Evolutionary conservation across 2,888 invertebrate genomes (phyloP), one percentile per base, ranked within the genome.

Genomic region (Pyrocoelia pectoralis): DNA sequence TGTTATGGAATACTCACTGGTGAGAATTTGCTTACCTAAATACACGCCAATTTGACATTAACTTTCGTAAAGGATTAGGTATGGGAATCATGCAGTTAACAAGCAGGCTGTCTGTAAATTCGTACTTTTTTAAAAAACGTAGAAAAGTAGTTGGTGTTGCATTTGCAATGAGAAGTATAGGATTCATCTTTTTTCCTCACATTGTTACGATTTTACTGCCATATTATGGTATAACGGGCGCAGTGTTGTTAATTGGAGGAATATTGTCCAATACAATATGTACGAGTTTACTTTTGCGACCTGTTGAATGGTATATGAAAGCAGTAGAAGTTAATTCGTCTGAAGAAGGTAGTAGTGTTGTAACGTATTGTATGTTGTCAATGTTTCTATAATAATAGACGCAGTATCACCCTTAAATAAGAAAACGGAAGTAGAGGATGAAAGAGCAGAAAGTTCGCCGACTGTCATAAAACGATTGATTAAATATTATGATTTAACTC

Each of bases 401-500:
- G n/a, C n/a, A n/a, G n/a, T n/a, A n/a, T n/a, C n/a, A n/a, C n/a
- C n/a, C n/a, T n/a, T n/a, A 24, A 5, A 5, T 5, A 24, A 5
- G 8, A 24, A 24, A 24, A 24, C 8, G 4, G 8, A 24, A 8
- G 8, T 5, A 24, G 4, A 5, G 3, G 8, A 3, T 24, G 3
- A 24, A 3, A 3, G 8, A 24, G 8, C 4, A 8, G 8, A 24
- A 24, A 3, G 24, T 5, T 24, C 24, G n/a, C n/a, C 5, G n/a
- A 38, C 5, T 5, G 12, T 9, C 10, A 1, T 49, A 5, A 6
- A n/a, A 17, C n/a, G 18, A 1, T n/a, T 51, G 9, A 8, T 24
- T n/a, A 10, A 38, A 12, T 17, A 33, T 66, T 88, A 89, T 72
- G 89, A 89, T 77, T 79, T 90, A 53, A 85, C 85, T 40, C 80